Evolutionary conservation across 2,113 vertebrate species (phyloP), one percentile per base, ranked within the genome.

Genomic region (Lampris incognitus): DNA sequence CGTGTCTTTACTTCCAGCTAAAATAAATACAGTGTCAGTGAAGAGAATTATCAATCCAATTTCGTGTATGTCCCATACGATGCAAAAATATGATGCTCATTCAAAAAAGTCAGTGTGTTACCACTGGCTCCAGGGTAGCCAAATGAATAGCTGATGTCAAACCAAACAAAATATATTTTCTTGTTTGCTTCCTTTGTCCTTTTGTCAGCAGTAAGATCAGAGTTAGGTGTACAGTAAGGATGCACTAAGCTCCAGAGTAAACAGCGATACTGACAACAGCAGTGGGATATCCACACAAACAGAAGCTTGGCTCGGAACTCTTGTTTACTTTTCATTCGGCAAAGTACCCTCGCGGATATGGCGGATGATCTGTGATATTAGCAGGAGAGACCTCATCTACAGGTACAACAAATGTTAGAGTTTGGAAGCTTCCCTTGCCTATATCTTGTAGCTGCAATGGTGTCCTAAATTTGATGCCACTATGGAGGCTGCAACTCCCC

Each of bases 241-340:
- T 79, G 82, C 78, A 72, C 75, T 82, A 36, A 78, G 75, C 68
- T 86, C 74, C 76, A 57, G 83, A 73, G 85, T 89, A 83, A 87
- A 87, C 84, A 85, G 38, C 76, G 74, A 71, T 66, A 63, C 73
- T 74, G 78, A 87, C 68, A 69, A 82, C 48, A 79, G 57, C 72
- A n/a, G 83, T 78, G 74, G 66, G 67, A 69, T 78, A 81, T 84
- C 63, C 79, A 80, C 76, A 86, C 69, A 58, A 66, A 66, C 52
- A 90, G 68, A 66, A 81, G 79, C 68, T 69, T 41, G 6, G 69
- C 54, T 77, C 69, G 78, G 81, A 79, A 74, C 69, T 66, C 50
- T 72, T 80, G 76, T 86, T 83, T 75, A 86, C 68, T 79, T 83
- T 81, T 89, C 50, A 56, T 82, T 82, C 40, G 77, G 59, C 66